A percentile compares a stretch with the other conserved stretches of the same genome.
Evolutionary conservation across 2,113 vertebrate genomes (phyloP).

Genomic region (Peucedramus taeniatus): DNA sequence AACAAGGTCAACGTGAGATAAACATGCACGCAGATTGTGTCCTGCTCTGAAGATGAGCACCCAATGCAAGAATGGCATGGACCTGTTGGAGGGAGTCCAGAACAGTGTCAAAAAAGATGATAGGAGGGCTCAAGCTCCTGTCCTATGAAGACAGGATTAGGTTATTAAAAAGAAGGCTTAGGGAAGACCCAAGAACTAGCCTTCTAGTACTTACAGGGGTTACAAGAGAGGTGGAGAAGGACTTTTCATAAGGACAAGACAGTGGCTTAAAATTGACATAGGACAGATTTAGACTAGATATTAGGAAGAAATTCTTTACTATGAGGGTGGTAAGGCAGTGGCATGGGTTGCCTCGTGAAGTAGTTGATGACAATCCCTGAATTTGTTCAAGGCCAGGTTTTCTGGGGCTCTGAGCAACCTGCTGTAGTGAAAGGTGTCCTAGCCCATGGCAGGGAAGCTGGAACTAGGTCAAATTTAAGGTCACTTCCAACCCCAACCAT

Average conservation of each 20-base stretch:
- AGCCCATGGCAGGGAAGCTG: neutral
- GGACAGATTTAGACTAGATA: neutral
- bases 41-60: neutral
- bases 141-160: neutral
- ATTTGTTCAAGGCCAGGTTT: neutral
- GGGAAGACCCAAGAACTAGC: neutral
- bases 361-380: neutral
- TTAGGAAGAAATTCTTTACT: neutral
- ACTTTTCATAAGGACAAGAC: neutral
- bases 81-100: neutral
- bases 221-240: neutral
- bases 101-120: neutral
- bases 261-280: neutral
- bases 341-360: fast-evolving
- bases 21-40: neutral
- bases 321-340: neutral
- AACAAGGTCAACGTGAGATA: neutral
- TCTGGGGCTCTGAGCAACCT: neutral
- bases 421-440: neutral
- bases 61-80: fast-evolving
- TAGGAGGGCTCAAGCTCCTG: neutral
- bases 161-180: neutral
- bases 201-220: neutral
- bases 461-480: neutral
- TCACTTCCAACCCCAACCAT: neutral